Base-by-base conservation (phyloP, 2,113 vertebrate species). In the Corythaeola cristata region DNA sequence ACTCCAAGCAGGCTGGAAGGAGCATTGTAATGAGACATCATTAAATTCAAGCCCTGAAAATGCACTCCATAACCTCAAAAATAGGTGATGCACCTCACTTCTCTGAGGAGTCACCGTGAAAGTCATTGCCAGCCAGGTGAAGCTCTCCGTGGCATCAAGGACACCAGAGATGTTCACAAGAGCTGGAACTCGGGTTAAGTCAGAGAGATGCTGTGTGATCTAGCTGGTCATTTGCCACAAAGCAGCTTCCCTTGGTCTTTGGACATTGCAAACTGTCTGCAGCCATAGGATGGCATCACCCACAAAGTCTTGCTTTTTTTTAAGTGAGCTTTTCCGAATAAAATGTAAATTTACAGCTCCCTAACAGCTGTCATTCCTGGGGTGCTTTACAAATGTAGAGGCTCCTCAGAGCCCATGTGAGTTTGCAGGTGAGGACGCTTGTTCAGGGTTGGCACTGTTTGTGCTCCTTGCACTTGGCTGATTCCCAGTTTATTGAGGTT, bases 1-100 rank as follows among this genome's bases (percentile, higher is more conserved):
- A 62, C 28, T 85, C 53, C 69, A 87, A 69, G 71, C 59, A 78
- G 66, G 49, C 84, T 87, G 49, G 63, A 73, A 62, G n/a, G 32
- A 78, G 37, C 6, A 2, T n/a, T 87, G 32, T 53, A 72, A 75
- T 64, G 64, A 84, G 32, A 47, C 39, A 45, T 63, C 37, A 35
- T 35, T 94, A 53, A 93, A 50, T 75, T 79, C 30, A 64, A 69
- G 33, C n/a, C 33, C 45, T 80, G 59, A 88, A 94, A 93, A 86
- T 71, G 49, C 15, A 71, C 32, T 79, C 14, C 6, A 6, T 84
- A 74, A 81, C 35, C 20, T 92, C 66, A 79, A 39, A 90, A 85
- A 63, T 27, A 78, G 56, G 41, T 76, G 44, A 72, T 67, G n/a
- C 19, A 44, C 9, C 39, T 94, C 44, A 12, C 8, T 74, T 81